A percentile compares a stretch with the other conserved stretches of the same genome.
phyloP scores from a whole-genome alignment of 2,113 vertebrate species.

The Callipepla californica region DNA sequence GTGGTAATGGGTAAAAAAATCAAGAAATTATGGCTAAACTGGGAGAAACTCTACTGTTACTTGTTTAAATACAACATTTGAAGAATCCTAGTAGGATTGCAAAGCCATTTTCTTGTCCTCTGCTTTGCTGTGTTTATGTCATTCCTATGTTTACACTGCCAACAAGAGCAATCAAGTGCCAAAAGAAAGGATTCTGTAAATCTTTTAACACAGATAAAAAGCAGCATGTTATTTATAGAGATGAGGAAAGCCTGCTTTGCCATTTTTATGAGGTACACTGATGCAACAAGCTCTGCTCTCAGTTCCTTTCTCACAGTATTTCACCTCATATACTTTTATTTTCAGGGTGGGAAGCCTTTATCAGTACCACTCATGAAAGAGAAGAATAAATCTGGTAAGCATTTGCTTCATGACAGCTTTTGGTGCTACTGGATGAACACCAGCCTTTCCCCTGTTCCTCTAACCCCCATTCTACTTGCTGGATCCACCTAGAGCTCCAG shows the following conservation, averaged over 20 bases:
- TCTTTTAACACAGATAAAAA: slow-evolving; percentile 40
- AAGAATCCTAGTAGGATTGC: not conserved
- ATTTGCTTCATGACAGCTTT: not conserved
- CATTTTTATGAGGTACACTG: slow-evolving; percentile 23
- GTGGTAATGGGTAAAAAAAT: not conserved
- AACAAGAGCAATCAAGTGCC: slow-evolving; percentile 11
- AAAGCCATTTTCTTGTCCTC: not conserved
- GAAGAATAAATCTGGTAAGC: not conserved
- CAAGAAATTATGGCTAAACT: not conserved
- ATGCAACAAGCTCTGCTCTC: not conserved
- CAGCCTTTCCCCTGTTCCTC: rapidly evolving
- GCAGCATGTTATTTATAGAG: slow-evolving; percentile 16
- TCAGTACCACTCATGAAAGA: rapidly evolving
- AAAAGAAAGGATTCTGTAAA: slow-evolving; percentile 44
- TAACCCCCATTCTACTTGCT: rapidly evolving
- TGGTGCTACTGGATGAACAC: not conserved
- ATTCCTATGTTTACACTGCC: not conserved
- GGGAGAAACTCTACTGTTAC: not conserved
- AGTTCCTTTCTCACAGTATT: not conserved
- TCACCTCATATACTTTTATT: not conserved
- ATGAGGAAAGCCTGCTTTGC: slow-evolving; percentile 10
- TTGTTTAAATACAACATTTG: not conserved
- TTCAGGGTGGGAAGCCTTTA: not conserved
- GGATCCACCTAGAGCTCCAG: not conserved
- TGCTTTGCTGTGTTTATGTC: not conserved